These are phyloP conservation scores for Drosophila diplacantha DNA, from an alignment of 2,888 invertebrate genomes.

Conservation along the genomic window DNA sequence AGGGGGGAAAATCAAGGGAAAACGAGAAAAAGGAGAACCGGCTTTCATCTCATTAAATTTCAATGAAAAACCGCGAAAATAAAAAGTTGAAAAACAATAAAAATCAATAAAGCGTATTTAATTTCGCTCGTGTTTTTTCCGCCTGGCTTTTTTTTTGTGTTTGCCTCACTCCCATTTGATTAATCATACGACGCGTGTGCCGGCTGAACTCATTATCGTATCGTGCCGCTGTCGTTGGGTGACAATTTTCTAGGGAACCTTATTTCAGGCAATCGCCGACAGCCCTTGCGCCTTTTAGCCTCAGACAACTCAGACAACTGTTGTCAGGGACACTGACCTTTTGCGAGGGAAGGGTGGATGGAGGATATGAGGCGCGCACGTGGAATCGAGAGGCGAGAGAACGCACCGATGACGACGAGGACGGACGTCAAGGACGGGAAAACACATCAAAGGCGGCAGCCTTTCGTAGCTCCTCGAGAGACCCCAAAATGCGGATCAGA, in stretches of 20 bases:
- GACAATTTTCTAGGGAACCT: constrained; percentile 19
- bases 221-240: constrained; percentile 1
- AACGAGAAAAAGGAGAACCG: neutral
- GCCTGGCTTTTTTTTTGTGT: neutral
- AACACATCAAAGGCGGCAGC: constrained; percentile 33
- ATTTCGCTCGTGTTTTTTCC: constrained; percentile 8
- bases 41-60: constrained; percentile 19
- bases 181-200: constrained; percentile 52
- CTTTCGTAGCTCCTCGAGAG: constrained; percentile 10
- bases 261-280: constrained; percentile 12
- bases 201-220: constrained; percentile 21
- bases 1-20: constrained; percentile 6
- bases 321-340: constrained; percentile 44
- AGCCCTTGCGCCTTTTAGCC: constrained; percentile 9
- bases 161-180: constrained; percentile 32
- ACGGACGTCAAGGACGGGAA: constrained; percentile 19
- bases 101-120: constrained; percentile 45
- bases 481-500: constrained; percentile 12
- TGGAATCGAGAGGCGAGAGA: constrained; percentile 24
- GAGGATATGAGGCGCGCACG: constrained; percentile 26
- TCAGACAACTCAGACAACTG: constrained; percentile 26
- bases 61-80: constrained; percentile 18
- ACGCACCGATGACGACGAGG: constrained; percentile 8
- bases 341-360: neutral
- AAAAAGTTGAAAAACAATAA: constrained; percentile 20